These are phyloP conservation scores for Pyrocoelia pectoralis DNA, from an alignment of 2,888 invertebrate genomes.

Conservation along the genomic window DNA sequence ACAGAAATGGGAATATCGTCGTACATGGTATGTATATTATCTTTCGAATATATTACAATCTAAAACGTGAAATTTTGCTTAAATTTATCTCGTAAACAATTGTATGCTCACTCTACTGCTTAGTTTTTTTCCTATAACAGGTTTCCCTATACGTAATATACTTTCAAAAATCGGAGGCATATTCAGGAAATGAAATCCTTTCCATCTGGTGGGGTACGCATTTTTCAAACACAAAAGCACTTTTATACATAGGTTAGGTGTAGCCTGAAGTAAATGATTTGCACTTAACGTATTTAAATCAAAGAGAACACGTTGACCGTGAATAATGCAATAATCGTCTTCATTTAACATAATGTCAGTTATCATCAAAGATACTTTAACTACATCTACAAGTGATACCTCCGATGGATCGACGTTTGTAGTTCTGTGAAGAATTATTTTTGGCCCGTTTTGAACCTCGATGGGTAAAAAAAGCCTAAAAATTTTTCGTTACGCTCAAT, in stretches of 20 bases:
- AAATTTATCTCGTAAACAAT: not conserved
- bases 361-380: not conserved
- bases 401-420: not conserved
- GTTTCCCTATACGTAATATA: not conserved
- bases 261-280: not conserved
- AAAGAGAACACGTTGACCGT: not conserved
- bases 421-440: not conserved
- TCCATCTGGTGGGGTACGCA: not conserved
- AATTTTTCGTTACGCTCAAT: not conserved
- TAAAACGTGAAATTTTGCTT: no score
- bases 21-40: not conserved
- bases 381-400: not conserved
- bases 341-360: slow-evolving; percentile 1
- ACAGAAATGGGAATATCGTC: not conserved
- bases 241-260: not conserved
- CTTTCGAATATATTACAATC: not conserved
- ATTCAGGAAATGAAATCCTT: not conserved
- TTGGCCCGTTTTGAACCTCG: not conserved
- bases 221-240: not conserved
- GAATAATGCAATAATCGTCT: not conserved
- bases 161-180: not conserved
- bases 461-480: not conserved
- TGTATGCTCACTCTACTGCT: not conserved
- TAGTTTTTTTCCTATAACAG: not conserved
- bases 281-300: not conserved